Evolutionary conservation across 1,140 invertebrate genomes (phyloP).

Genomic region (Trichoplusia ni): DNA sequence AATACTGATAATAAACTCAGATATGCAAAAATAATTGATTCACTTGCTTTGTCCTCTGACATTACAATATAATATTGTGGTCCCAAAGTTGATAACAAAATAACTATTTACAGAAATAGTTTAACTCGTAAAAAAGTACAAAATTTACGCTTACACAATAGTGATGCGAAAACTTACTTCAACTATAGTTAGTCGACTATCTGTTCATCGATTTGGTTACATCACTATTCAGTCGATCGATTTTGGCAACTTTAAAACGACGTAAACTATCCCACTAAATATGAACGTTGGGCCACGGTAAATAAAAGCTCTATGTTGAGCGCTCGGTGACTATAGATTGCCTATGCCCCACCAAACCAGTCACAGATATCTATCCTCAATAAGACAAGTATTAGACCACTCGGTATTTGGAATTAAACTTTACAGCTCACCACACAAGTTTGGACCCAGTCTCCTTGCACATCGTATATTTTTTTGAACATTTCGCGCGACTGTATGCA

Average conservation of each 20-base stretch:
- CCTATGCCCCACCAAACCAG: constrained; percentile 69
- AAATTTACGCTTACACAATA: constrained; percentile 11
- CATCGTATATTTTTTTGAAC: not conserved
- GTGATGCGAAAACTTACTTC: not conserved
- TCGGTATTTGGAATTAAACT: constrained; percentile 11
- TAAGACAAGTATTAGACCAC: not conserved
- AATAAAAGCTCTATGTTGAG: constrained; percentile 20
- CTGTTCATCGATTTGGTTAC: not conserved
- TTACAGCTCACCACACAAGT: not conserved
- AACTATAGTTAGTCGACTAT: not conserved
- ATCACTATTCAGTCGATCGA: not conserved
- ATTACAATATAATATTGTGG: constrained; percentile 38
- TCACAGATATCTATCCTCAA: constrained; percentile 46
- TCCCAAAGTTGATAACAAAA: constrained; percentile 38
- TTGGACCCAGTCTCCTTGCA: not conserved
- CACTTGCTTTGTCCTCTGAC: constrained; percentile 20
- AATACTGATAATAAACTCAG: constrained; percentile 66
- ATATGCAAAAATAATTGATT: constrained; percentile 77
- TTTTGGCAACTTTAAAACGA: constrained; percentile 20
- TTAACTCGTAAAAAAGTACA: constrained; percentile 19
- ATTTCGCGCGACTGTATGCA: not conserved
- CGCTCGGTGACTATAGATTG: constrained; percentile 14
- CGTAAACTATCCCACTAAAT: not conserved
- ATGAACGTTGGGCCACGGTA: constrained; percentile 34
- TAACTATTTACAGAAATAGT: constrained; percentile 13